Evolutionary conservation across 2,888 invertebrate species (phyloP).

Genomic region (Aphidoletes aphidimyza): DNA sequence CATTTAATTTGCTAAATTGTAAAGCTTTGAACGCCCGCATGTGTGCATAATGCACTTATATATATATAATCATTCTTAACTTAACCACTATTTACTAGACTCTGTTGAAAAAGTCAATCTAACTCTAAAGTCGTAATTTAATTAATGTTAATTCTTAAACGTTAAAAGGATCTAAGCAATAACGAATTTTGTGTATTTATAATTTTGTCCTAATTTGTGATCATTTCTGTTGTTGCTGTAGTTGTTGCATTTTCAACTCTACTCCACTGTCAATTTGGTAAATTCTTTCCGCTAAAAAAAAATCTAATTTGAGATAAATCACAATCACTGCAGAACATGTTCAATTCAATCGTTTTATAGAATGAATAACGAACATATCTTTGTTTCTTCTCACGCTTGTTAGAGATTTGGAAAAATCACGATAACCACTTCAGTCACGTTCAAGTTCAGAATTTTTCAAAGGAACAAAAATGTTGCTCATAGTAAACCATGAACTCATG

Average conservation of each 20-base stretch:
- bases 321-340: neutral
- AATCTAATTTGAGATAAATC: slow-evolving; percentile 10
- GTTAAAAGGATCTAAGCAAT: neutral
- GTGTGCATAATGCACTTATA: slow-evolving; percentile 46
- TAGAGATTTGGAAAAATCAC: no score
- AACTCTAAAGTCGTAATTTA: neutral
- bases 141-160: neutral
- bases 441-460: neutral
- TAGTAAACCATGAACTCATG: no score
- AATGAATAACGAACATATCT: neutral
- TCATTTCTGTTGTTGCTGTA: neutral
- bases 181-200: slow-evolving; percentile 2
- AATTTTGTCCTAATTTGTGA: neutral
- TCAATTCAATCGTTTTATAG: neutral
- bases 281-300: neutral
- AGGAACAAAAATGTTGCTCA: no score
- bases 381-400: neutral
- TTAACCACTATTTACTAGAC: neutral
- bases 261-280: neutral
- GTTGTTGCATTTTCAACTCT: neutral
- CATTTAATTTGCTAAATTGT: slow-evolving; percentile 52
- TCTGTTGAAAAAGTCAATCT: neutral
- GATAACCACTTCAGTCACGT: neutral
- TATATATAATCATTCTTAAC: slow-evolving; percentile 43
- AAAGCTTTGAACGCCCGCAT: slow-evolving; percentile 53